Evolutionary conservation across 1,140 invertebrate species (phyloP).

Genomic region (Brachionus paranguensis): DNA sequence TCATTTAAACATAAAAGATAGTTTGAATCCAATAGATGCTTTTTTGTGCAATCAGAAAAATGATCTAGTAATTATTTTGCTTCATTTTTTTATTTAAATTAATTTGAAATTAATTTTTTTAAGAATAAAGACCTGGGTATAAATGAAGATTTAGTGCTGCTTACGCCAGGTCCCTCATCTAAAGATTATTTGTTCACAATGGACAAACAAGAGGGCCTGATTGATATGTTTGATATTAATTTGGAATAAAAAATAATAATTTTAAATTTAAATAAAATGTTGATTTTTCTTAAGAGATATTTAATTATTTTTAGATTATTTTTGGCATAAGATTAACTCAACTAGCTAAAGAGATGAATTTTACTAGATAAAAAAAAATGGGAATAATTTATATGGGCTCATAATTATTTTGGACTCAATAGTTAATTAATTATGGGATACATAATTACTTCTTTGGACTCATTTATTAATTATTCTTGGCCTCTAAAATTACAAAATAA

Average conservation of each 20-base stretch:
- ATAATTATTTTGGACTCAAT: too few relatives aligned
- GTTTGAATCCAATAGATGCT: neutral
- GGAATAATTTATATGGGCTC: too few relatives aligned
- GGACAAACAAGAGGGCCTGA: conserved; percentile 16
- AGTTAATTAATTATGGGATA: too few relatives aligned
- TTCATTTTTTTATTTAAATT: neutral
- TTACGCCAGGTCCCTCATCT: neutral
- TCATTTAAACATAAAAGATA: neutral
- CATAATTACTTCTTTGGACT: too few relatives aligned
- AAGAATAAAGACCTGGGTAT: neutral
- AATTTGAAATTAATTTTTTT: neutral
- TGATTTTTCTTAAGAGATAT: neutral
- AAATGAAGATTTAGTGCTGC: neutral
- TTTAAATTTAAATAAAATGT: too few relatives aligned
- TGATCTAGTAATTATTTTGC: neutral
- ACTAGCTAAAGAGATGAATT: too few relatives aligned
- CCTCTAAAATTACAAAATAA: too few relatives aligned
- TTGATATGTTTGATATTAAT: conserved; percentile 28
- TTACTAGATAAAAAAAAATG: too few relatives aligned
- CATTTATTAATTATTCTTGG: too few relatives aligned
- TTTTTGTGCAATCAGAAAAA: neutral
- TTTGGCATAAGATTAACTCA: too few relatives aligned
- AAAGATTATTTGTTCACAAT: conserved; percentile 27
- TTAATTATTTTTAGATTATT: neutral
- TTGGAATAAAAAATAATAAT: neutral